Evolutionary conservation across 1,140 invertebrate species (phyloP).

Genomic region (Calliphora vicina): DNA sequence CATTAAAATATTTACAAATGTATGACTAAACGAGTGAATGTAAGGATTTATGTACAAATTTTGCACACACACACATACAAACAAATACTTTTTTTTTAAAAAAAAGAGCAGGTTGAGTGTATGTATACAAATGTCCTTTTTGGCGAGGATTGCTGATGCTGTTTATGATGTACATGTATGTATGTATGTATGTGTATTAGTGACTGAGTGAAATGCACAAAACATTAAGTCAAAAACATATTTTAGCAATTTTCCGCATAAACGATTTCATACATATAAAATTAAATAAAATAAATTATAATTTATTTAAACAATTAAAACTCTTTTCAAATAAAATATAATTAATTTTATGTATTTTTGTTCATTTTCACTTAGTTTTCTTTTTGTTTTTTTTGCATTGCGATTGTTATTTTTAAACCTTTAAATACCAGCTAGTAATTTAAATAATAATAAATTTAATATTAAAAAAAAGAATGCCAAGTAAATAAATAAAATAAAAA

Average conservation of each 20-base stretch:
- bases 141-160: too few species aligned
- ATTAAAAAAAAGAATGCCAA: background rate
- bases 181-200: background rate
- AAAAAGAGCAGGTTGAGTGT: too few species aligned
- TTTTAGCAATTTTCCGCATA: conserved; percentile 30
- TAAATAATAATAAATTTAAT: background rate
- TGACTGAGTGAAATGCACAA: background rate
- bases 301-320: conserved; percentile 35
- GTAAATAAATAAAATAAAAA: background rate
- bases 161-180: background rate
- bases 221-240: conserved; percentile 28
- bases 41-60: too few species aligned
- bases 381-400: background rate
- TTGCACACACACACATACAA: too few species aligned
- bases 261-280: background rate
- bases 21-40: background rate
- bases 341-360: conserved; percentile 23
- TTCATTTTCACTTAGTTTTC: background rate
- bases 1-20: conserved; percentile 11
- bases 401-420: background rate
- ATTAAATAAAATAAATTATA: conserved; percentile 27
- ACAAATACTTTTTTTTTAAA: too few species aligned
- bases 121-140: too few species aligned
- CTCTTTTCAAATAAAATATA: conserved; percentile 29
- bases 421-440: background rate